A percentile compares a stretch with the other conserved stretches of the same genome.
Conservation (phyloP, 2,888 invertebrate genomes). For the Serrognathus titanus region DNA sequence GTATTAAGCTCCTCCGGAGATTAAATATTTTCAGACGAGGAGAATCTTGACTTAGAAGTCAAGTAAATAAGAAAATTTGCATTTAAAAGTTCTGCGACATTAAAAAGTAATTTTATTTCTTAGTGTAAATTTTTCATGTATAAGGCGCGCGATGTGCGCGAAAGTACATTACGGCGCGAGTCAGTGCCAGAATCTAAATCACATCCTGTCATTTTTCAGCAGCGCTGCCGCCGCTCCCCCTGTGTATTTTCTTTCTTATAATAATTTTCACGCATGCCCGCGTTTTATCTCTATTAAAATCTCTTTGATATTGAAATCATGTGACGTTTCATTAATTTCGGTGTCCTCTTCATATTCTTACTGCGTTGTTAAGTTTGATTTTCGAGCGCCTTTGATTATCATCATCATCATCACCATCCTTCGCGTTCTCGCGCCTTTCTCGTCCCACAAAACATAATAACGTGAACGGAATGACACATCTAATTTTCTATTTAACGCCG, state of each 20-base stretch:
- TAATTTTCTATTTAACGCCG: too few species aligned
- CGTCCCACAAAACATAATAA: too few species aligned
- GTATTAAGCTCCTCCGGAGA: too few species aligned
- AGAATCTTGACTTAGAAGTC: too few species aligned
- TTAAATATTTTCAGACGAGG: too few species aligned
- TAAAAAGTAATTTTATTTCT: slow-evolving; percentile 4
- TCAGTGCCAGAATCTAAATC: slow-evolving; percentile 33
- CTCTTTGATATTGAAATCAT: slow-evolving; percentile 52
- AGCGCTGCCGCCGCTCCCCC: slow-evolving; percentile 26
- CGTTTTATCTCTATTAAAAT: slow-evolving; percentile 50
- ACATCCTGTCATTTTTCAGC: slow-evolving; percentile 39
- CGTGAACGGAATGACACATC: too few species aligned
- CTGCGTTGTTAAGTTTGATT: slow-evolving; percentile 35
- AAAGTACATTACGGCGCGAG: slow-evolving; percentile 16
- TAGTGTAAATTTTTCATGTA: slow-evolving; percentile 11
- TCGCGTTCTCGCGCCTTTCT: background rate
- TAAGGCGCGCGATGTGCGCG: slow-evolving; percentile 2
- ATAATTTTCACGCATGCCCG: slow-evolving; percentile 51
- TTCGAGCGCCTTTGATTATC: slow-evolving; percentile 10
- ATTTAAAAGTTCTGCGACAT: background rate
- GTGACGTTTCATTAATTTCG: slow-evolving; percentile 50
- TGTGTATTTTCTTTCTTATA: slow-evolving; percentile 46
- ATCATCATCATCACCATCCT: slow-evolving; percentile 11
- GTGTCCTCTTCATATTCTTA: slow-evolving; percentile 44
- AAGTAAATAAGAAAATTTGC: background rate